Percentiles rank a stretch among this genome's conserved stretches.
phyloP scores from a whole-genome alignment of 2,888 invertebrate species.

The Coelogynopora nodosa region DNA sequence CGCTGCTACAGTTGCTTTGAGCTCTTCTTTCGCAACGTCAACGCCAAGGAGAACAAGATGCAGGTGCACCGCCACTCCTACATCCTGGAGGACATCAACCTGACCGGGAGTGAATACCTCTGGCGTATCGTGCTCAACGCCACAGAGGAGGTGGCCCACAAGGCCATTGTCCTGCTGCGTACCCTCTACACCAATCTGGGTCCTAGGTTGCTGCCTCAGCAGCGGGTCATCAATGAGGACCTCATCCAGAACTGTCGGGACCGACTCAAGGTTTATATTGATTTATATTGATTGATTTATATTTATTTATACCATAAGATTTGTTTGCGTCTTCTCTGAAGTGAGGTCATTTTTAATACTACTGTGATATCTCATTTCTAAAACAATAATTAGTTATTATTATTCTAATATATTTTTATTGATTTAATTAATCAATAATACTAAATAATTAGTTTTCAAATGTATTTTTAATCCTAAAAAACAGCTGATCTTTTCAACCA shows the following conservation, averaged over 20 bases:
- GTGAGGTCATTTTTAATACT: no score
- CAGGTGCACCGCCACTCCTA: constrained; percentile 76
- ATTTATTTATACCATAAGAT: no score
- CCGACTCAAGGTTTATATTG: constrained; percentile 74
- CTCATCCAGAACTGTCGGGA: constrained; percentile 88
- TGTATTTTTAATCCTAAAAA: no score
- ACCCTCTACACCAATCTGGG: constrained; percentile 91
- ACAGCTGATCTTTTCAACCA: no score
- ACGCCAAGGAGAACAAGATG: constrained; percentile 86
- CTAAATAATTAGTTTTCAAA: no score
- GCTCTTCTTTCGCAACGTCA: constrained; percentile 87
- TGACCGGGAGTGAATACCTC: constrained; percentile 90
- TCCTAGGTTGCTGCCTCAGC: constrained; percentile 73
- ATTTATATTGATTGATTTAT: no score
- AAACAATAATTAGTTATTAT: no score
- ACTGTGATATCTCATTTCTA: no score
- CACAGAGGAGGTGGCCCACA: constrained; percentile 83
- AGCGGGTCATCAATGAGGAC: constrained; percentile 79
- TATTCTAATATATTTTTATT: no score
- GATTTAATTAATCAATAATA: no score
- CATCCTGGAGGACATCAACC: constrained; percentile 81
- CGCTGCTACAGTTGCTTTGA: constrained; percentile 65
- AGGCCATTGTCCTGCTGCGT: constrained; percentile 82
- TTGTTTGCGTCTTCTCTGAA: no score
- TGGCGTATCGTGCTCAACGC: constrained; percentile 85